Base-by-base conservation (phyloP, 2,888 invertebrate species). In the Eilema griseolum region DNA sequence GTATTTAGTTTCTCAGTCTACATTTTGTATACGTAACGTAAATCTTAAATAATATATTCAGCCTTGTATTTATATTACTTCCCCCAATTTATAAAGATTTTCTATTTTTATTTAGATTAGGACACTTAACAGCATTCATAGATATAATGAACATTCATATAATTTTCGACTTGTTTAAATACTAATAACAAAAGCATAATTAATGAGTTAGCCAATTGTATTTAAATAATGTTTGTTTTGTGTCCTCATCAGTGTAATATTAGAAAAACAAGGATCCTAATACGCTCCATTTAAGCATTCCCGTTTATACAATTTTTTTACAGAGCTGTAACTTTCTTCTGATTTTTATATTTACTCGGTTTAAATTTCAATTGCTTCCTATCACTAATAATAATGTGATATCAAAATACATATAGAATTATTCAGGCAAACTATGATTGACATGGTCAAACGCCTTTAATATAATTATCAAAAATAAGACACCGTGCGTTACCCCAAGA, bases 71-170 rank as follows among this genome's bases (percentile, higher is more conserved):
- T 52, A 71, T 61, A 72, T 73, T 69, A 80, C 78, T 80, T 80
- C 80, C 80, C 80, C 66, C 69, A 76, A 72, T 69, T 78, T 72
- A 52, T 20, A 52, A 69, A 73, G 80, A 80, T 80, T 80, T 80
- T 78, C 78, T n/a, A n/a, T n/a, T n/a, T n/a, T 74, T 74, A 46
- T 69, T 28, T n/a, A 80, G 80, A 80, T 80, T 66, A 74, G n/a
- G 24, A 73, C 28, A 16, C 52, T n/a, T 66, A 71, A 63, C 57
- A 37, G 67, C 63, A 63, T 62, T 62, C 57, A 31, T 68, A 31
- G 28, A 59, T 24, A 56, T 62, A 65, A 61, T 28, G 59, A 61
- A 67, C 31, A 41, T 62, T 31, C 62, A 26, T 11, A 37, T 41
- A 10, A 33, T 37, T 37, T 37, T 37, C 33, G 5, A 52, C 20